phyloP scores from a whole-genome alignment of 2,888 invertebrate species.

The Piscicola geometra region DNA sequence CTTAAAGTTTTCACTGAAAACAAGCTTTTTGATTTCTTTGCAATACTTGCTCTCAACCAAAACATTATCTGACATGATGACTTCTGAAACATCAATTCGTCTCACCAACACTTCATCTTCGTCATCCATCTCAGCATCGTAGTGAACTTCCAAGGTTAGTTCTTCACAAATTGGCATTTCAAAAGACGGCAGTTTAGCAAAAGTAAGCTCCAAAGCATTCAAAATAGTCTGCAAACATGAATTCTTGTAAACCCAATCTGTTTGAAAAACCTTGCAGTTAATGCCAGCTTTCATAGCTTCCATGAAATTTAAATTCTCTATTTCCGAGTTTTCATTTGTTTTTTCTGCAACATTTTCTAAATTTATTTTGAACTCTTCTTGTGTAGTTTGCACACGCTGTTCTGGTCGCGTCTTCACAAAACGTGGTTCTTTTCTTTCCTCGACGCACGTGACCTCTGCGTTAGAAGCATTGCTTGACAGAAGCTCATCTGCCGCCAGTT shows the following conservation, averaged over 20 bases:
- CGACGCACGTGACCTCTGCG: neutral
- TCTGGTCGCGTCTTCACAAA: no score
- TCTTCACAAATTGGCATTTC: slow-evolving; percentile 12
- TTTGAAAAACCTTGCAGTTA: neutral
- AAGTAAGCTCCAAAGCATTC: neutral
- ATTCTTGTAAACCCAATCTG: neutral
- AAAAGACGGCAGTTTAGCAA: neutral
- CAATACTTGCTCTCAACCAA: neutral
- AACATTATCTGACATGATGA: neutral
- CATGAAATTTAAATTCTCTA: neutral
- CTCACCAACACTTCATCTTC: neutral
- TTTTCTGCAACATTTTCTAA: neutral
- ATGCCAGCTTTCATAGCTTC: neutral
- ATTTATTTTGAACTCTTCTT: no score
- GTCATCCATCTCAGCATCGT: neutral
- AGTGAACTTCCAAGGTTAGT: slow-evolving; percentile 25
- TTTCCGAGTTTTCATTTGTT: neutral
- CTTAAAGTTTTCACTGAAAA: no score
- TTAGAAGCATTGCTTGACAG: neutral
- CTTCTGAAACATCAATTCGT: neutral
- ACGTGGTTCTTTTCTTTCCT: no score
- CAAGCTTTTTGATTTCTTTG: neutral
- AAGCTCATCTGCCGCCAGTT: neutral
- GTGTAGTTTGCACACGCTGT: no score
- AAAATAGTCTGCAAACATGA: neutral